Evolutionary conservation across 2,797 vertebrate species (phyloP).

Genomic region (Ctenopoma kingsleyae): DNA sequence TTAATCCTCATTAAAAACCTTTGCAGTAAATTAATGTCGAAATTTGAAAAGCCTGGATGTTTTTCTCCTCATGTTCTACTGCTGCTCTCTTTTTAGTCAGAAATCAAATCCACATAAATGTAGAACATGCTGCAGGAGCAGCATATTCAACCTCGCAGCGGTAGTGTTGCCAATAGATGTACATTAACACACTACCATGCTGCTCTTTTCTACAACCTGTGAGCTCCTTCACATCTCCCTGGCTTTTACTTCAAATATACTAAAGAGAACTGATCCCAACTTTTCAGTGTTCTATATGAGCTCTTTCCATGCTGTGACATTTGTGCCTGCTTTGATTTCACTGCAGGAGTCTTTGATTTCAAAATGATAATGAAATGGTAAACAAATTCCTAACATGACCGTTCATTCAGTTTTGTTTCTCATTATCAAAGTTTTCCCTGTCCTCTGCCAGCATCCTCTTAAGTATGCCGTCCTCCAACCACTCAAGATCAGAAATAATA

Average conservation of each 20-base stretch:
- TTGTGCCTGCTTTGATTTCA: conserved; percentile 75
- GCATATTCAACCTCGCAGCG: conserved; percentile 3
- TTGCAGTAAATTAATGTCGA: conserved; percentile 58
- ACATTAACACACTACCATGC: conserved; percentile 54
- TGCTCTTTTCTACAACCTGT: conserved; percentile 66
- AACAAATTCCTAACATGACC: conserved; percentile 77
- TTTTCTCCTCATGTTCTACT: conserved; percentile 20
- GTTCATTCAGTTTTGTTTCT: conserved; percentile 76
- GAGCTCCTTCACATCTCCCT: conserved; percentile 63
- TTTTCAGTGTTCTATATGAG: conserved; percentile 50
- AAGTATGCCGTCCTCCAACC: conserved; percentile 73
- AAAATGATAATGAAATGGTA: conserved; percentile 81
- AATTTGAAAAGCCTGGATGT: conserved; percentile 34
- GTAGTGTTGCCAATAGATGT: conserved; percentile 44
- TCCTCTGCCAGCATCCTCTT: conserved; percentile 62
- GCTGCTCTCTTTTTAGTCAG: conserved; percentile 5
- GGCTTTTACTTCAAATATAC: conserved; percentile 70
- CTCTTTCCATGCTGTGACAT: conserved; percentile 73
- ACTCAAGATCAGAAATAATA: conserved; percentile 78
- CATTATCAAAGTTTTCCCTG: conserved; percentile 72
- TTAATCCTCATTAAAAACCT: conserved; percentile 65
- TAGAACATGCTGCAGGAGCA: conserved; percentile 15
- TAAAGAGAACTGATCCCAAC: conserved; percentile 61
- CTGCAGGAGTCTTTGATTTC: conserved; percentile 66
- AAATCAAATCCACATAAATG: conserved; percentile 61